A percentile compares a stretch with the other conserved stretches of the same genome.
These are phyloP conservation scores for Pygoscelis adeliae DNA, from an alignment of 2,113 vertebrate genomes.

Conservation along the genomic window DNA sequence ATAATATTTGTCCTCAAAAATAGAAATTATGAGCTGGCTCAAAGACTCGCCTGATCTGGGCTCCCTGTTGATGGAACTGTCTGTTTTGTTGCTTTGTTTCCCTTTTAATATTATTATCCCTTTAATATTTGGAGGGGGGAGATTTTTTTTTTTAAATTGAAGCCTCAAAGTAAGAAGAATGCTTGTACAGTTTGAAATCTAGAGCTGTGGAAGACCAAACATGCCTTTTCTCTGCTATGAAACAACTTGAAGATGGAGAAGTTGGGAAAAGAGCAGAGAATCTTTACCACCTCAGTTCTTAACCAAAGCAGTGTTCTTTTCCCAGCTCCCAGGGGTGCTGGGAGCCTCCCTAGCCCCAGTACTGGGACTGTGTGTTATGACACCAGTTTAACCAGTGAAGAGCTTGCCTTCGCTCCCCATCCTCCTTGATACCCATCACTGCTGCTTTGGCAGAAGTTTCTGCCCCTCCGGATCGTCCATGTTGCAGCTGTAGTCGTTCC, in stretches of 20 bases:
- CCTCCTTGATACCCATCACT: fast-evolving
- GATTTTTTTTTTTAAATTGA: neutral
- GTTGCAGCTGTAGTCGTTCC: neutral
- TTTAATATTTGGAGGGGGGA: neutral
- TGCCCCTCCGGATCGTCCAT: neutral
- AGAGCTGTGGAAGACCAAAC: neutral
- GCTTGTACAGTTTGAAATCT: neutral
- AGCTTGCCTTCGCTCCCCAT: fast-evolving
- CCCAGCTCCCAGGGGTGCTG: neutral
- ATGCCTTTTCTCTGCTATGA: neutral
- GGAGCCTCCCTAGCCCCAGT: neutral
- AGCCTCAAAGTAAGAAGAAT: neutral
- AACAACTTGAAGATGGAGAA: neutral
- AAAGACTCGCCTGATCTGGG: neutral
- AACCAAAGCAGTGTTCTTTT: neutral
- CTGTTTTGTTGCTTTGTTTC: constrained; percentile 4
- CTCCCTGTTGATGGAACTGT: neutral
- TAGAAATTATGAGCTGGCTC: neutral
- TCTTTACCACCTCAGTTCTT: neutral
- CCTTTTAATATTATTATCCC: neutral
- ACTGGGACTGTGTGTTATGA: neutral
- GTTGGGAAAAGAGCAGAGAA: neutral
- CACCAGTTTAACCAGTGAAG: neutral
- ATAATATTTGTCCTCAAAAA: constrained; percentile 16
- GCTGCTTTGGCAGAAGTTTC: neutral